Base-by-base conservation (phyloP, 2,888 invertebrate genomes). In the Tetramorium bicarinatum region DNA sequence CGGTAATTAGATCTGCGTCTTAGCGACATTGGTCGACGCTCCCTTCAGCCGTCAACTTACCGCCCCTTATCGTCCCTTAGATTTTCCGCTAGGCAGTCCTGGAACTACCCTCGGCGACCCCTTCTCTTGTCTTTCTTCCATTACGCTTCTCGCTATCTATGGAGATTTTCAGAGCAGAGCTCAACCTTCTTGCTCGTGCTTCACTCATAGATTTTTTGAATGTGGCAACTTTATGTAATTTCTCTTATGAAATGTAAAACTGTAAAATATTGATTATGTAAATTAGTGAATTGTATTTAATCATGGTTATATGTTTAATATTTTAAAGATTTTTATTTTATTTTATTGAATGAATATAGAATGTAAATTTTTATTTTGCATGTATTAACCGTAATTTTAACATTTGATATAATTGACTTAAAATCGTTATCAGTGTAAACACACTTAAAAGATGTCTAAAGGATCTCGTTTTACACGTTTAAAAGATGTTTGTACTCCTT, bases 1-100 rank as follows among this genome's bases (percentile, higher is more conserved):
- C 90, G 85, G 93, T 93, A 94, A 93, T 94, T 93, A 92, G 93
- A 93, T 94, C 92, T 87, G 88, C 88, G 89, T 90, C 91, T 72
- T 47, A 72, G 89, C 86, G 88, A 88, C 88, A 84, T 85, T 88
- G 83, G 85, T 91, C 90, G 88, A 87, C 89, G 90, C 90, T 88
- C 91, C 88, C 90, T 90, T 90, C 88, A 87, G 67, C 88, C 90
- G 91, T 93, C 92, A 91, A 90, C 91, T 91, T 91, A 89, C 87
- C 85, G 75, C 67, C 82, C 87, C 82, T 54, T 69, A 69, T 54
- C 85, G 75, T 84, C 71, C 85, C 64, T 87, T 85, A 82, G 82
- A 85, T 87, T 85, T 86, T 76, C 84, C 41, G 41, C 83, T 80
- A 82, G 38, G 59, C 34, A 71, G 41, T n/a, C 34, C 44, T 54